phyloP scores from a whole-genome alignment of 2,888 invertebrate species.

The Eurytoma adleriae region DNA sequence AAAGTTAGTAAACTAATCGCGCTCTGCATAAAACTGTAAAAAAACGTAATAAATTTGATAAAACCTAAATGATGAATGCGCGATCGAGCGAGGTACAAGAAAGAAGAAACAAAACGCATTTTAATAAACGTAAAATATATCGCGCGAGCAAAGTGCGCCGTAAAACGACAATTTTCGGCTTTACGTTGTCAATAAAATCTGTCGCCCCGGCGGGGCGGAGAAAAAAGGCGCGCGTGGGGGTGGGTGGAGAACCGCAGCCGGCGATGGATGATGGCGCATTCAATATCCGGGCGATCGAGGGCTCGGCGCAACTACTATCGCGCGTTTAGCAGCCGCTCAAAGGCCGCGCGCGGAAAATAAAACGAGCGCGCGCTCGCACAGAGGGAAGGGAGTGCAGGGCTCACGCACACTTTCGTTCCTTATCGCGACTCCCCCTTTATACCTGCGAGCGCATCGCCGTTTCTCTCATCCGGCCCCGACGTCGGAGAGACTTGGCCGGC shows the following conservation, averaged over 20 bases:
- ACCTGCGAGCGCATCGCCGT: conserved; percentile 40
- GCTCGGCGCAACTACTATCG: background rate
- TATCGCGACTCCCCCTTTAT: conserved; percentile 19
- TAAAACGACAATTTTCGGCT: conserved; percentile 12
- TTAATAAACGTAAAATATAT: conserved; percentile 3
- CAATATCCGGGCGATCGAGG: conserved; percentile 47
- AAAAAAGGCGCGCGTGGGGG: background rate
- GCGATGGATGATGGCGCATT: conserved; percentile 44
- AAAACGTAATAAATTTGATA: no score
- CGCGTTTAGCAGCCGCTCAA: conserved; percentile 31
- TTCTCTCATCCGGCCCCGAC: conserved; percentile 31
- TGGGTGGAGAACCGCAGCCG: background rate
- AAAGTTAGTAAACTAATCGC: no score
- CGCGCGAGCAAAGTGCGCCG: conserved; percentile 6
- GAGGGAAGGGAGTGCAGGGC: background rate
- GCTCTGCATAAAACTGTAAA: no score
- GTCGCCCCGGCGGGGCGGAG: background rate
- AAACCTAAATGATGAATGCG: no score
- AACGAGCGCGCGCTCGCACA: background rate
- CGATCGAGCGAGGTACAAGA: no score
- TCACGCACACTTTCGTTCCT: conserved; percentile 11
- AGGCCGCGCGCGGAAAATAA: conserved; percentile 38
- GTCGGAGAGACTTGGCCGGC: background rate
- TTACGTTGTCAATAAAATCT: background rate
- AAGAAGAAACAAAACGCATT: background rate